phyloP scores from a whole-genome alignment of 2,888 invertebrate genomes.

The Watsonalla cultraria region DNA sequence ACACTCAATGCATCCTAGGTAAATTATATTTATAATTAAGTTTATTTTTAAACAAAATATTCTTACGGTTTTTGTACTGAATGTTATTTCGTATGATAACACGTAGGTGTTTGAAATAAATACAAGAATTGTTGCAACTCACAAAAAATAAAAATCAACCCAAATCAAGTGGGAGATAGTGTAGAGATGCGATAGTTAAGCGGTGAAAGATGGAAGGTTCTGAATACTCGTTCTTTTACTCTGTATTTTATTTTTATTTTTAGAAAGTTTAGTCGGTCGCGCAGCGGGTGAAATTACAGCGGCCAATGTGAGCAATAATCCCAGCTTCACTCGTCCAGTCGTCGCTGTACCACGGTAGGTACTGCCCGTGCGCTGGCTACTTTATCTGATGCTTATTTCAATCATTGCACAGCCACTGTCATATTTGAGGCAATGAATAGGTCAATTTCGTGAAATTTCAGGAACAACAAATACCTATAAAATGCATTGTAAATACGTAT shows the following conservation, averaged over 20 bases:
- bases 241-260: constrained; percentile 66
- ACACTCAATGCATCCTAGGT: constrained; percentile 28
- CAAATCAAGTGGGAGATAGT: constrained; percentile 35
- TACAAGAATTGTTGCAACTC: constrained; percentile 14
- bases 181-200: constrained; percentile 59
- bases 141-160: constrained; percentile 34
- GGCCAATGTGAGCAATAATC: constrained; percentile 51
- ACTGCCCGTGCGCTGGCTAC: constrained; percentile 61
- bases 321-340: constrained; percentile 23
- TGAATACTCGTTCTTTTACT: constrained; percentile 70
- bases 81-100: not conserved
- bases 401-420: constrained; percentile 17
- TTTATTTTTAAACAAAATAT: not conserved
- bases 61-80: not conserved
- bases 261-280: constrained; percentile 75
- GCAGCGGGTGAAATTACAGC: constrained; percentile 70
- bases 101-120: not conserved
- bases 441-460: constrained; percentile 10
- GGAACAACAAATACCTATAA: constrained; percentile 42
- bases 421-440: constrained; percentile 1
- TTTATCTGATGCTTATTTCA: constrained; percentile 51
- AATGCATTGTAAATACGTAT: constrained; percentile 41
- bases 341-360: constrained; percentile 26
- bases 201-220: constrained; percentile 73
- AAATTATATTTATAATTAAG: not conserved